Evolutionary conservation across 2,888 invertebrate species (phyloP), one percentile per base, ranked within the genome.

Genomic region (Muschampia plurimacula): DNA sequence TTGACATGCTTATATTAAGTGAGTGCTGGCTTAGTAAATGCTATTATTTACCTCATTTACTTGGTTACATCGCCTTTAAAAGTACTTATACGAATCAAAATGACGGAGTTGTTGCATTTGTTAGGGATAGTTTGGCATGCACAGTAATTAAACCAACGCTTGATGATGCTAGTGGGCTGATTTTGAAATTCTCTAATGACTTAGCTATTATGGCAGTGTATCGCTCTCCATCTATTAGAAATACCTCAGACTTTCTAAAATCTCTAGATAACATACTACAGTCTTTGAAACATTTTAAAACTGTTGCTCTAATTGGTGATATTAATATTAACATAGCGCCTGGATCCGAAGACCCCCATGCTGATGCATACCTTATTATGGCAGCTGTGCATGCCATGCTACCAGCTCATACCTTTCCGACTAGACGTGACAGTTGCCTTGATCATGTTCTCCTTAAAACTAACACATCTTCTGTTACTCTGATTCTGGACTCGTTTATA

Each of bases 21-120:
- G 68, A 68, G 13, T 68, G 68, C 13, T 68, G 68, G 68, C 49
- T 68, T 13, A 68, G 68, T 10, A 68, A 68, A 15, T 68, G 68
- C 15, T 60, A 22, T 10, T 10, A 62, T 10, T 4, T 68, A 10
- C 68, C 68, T 7, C 13, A 10, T 9, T 36, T 68, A 10, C 68
- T 46, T 12, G 68, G 68, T 1, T 68, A 68, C 10, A 2, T 12
- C 3, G 13, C 46, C 6, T 68, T 57, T 32, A 60, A 68, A 22
- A 68, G 46, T 28, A 49, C 6, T 7, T 62, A 41, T 15, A 49
- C 59, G 2, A 68, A 60, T 28, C 60, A 68, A 32, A 68, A 68
- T 49, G 68, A 68, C 32, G 67, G 67, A n/a, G 67, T 67, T 8
- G 67, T 67, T 41, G 67, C 67, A 32, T 28, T 59, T 32, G 44